A percentile compares a stretch with the other conserved stretches of the same genome.
phyloP scores from a whole-genome alignment of 2,113 vertebrate genomes.

The Pollimyrus isidori region DNA sequence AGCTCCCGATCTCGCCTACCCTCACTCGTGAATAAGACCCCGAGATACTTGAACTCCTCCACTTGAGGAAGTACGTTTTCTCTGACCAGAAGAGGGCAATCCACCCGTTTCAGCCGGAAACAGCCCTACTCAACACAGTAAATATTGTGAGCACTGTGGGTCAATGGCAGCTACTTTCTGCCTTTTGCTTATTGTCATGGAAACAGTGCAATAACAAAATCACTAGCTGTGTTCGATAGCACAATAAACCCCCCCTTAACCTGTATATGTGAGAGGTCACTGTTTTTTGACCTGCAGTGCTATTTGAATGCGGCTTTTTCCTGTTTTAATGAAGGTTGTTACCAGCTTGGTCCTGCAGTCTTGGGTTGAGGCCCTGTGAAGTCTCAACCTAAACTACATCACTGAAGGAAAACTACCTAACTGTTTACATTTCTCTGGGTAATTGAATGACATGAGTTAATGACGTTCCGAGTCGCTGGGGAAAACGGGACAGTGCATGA shows the following conservation, averaged over 20 bases:
- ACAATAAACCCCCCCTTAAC: neutral
- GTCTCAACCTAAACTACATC: neutral
- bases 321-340: neutral
- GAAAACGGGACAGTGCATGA: neutral
- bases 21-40: too few relatives aligned
- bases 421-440: neutral
- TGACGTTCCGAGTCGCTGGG: neutral
- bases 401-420: neutral
- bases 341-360: neutral
- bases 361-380: neutral
- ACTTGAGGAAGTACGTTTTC: too few relatives aligned
- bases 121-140: too few relatives aligned
- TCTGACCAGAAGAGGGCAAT: too few relatives aligned
- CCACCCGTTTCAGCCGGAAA: too few relatives aligned
- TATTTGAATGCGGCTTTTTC: neutral
- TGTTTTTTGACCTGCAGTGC: neutral
- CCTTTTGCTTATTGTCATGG: neutral
- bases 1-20: too few relatives aligned
- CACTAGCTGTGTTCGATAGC: neutral
- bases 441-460: neutral
- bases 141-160: neutral
- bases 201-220: neutral
- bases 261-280: neutral
- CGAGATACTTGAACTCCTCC: too few relatives aligned
- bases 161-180: neutral